Percentiles rank a stretch among this genome's conserved stretches.
Conservation (phyloP, 2,113 vertebrate genomes). For the Caranx ignobilis region DNA sequence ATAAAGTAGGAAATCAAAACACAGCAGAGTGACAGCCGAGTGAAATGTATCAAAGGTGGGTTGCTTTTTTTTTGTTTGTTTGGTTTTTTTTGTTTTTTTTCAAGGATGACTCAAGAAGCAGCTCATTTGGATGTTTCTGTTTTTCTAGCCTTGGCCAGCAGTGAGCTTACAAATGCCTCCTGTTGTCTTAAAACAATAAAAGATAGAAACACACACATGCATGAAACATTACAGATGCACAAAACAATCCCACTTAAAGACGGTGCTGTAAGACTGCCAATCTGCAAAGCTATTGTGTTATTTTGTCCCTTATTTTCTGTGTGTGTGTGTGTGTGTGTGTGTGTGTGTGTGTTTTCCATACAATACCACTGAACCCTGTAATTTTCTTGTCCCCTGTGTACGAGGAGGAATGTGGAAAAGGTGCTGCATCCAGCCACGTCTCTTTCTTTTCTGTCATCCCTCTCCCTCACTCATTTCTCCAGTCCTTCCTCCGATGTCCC, state of each 20-base stretch:
- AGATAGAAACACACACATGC: constrained; percentile 15
- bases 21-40: constrained; percentile 26
- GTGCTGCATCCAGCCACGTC: constrained; percentile 18
- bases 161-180: constrained; percentile 25
- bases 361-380: constrained; percentile 22
- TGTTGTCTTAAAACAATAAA: constrained; percentile 52
- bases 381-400: constrained; percentile 5
- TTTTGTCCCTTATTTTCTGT: constrained; percentile 25
- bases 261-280: constrained; percentile 50
- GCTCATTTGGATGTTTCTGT: constrained; percentile 50
- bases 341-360: background rate
- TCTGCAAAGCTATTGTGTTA: constrained; percentile 49
- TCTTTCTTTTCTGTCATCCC: constrained; percentile 40
- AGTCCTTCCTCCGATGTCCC: constrained; percentile 33
- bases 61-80: background rate
- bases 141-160: constrained; percentile 30
- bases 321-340: background rate
- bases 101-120: constrained; percentile 51
- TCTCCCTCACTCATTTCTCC: constrained; percentile 38
- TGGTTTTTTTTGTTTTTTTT: background rate
- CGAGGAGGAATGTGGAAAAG: constrained; percentile 24
- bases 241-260: constrained; percentile 59
- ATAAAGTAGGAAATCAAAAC: constrained; percentile 43
- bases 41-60: constrained; percentile 49
- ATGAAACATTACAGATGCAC: constrained; percentile 43